Base-by-base conservation (phyloP, 2,797 vertebrate species). In the Oreortyx pictus region DNA sequence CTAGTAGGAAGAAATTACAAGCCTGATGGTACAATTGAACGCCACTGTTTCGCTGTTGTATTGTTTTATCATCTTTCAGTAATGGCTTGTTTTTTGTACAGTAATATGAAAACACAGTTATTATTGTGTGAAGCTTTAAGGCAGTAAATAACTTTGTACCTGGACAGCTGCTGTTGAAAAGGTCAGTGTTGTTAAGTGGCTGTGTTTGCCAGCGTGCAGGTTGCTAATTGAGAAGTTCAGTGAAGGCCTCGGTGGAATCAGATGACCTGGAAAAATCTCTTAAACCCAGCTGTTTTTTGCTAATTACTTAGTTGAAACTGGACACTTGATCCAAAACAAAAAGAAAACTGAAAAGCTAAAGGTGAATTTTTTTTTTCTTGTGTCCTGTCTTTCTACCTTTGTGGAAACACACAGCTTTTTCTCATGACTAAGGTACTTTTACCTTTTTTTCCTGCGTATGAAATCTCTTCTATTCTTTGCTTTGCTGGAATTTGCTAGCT, bases 401-500 rank as follows among this genome's bases (percentile, higher is more conserved):
- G 5, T 47, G n/a, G 10, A n/a, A 60, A 9, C 2, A 4, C 33
- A 15, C 52, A 0, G 33, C 44, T 92, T 6, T 92, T 73, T 47
- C 52, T 43, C 7, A 0, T 2, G 1, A 10, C 15, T 23, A 5
- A 37, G 52, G 35, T 37, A 8, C 22, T 70, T 25, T 1, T 14
- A 17, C 14, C 7, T 73, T 76, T 88, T 74, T 62, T 39, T 64
- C 29, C 37, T 65, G 41, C 17, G 39, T 27, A 8, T 75, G 39
- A 75, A 71, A 65, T 68, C 37, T 85, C 49, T 74, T 70, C 54
- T 68, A 27, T 4, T 70, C 49, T 81, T 90, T 79, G 70, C 49
- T 35, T 44, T 37, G 72, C 83, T 91, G 93, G 83, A 91, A 80
- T 92, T 82, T 85, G 68, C 39, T 59, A 82, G 60, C 47, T 57